Evolutionary conservation across 2,888 invertebrate species (phyloP), one percentile per base, ranked within the genome.

Genomic region (Sepioteuthis lessoniana): DNA sequence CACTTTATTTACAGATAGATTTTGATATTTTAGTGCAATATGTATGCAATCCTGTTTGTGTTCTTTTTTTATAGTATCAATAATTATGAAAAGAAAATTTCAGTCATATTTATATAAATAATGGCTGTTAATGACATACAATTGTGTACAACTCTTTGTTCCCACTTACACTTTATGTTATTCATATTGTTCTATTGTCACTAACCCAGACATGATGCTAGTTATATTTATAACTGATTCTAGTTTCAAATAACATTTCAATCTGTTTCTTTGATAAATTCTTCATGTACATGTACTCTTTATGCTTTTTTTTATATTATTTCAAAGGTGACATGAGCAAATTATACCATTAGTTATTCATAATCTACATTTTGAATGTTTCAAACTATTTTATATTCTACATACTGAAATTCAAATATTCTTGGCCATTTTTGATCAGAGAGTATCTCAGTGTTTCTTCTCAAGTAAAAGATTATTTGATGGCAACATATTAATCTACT

Each of bases 141-240:
- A 55, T 21, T 55, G 21, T 25, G 25, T 76, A 35, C 76, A 76
- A 76, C 76, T 35, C 76, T 76, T 76, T 76, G n/a, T 35, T 76
- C 76, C 76, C 76, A 76, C 47, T 92, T 92, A 47, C 31, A 42
- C 47, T 92, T 92, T 92, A 47, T 92, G 47, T 92, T 92, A 5
- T 92, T 92, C 92, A 92, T 92, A 92, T 92, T 92, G 92, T 92
- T 46, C 35, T 38, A 38, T 91, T 92, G 92, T 92, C 92, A 47
- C 92, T 92, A 76, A 76, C 76, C n/a, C 76, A 76, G n/a, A 76
- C 35, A 76, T 76, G 13, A 76, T 76, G 76, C 35, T 76, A 76
- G 76, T 35, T 19, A 76, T 76, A 35, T 76, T 35, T 76, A 76
- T 76, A n/a, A 76, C 35, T 76, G 76, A n/a, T 76, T 35, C 76